phyloP scores from a whole-genome alignment of 1,140 invertebrate species.

The Bombus terrestris region DNA sequence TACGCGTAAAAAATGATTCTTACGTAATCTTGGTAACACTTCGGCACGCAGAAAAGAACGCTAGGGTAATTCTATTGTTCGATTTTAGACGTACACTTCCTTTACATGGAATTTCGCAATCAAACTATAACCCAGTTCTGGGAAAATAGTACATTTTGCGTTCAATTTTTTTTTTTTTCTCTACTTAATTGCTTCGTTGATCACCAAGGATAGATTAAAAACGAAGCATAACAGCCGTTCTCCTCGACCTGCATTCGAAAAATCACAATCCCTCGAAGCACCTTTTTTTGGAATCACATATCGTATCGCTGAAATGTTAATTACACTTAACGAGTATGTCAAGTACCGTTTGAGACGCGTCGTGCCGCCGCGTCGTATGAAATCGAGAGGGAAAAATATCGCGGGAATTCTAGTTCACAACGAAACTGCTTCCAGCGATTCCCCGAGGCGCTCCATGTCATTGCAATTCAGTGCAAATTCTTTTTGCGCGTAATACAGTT shows the following conservation, averaged over 20 bases:
- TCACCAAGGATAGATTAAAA: not conserved
- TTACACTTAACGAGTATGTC: not conserved
- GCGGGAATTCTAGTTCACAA: slow-evolving; percentile 17
- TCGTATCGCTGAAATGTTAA: not conserved
- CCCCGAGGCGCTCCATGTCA: not conserved
- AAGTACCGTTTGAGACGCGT: slow-evolving; percentile 13
- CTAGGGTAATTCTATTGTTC: not conserved
- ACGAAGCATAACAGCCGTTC: not conserved
- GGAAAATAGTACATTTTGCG: too few species aligned
- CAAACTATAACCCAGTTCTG: not conserved
- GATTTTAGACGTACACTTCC: not conserved
- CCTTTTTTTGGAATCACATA: not conserved
- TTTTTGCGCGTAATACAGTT: not conserved
- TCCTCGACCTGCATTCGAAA: not conserved
- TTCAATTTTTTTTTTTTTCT: not conserved
- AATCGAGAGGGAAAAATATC: slow-evolving; percentile 9
- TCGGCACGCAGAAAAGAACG: not conserved
- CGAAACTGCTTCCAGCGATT: slow-evolving; percentile 2
- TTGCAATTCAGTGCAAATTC: not conserved
- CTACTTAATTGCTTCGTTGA: not conserved
- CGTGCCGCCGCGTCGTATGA: too few species aligned
- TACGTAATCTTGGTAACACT: not conserved
- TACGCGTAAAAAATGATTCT: not conserved
- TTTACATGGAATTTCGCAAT: not conserved
- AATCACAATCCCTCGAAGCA: not conserved